phyloP scores from a whole-genome alignment of 2,888 invertebrate species.

The Scaptomyza cyrtandrae region DNA sequence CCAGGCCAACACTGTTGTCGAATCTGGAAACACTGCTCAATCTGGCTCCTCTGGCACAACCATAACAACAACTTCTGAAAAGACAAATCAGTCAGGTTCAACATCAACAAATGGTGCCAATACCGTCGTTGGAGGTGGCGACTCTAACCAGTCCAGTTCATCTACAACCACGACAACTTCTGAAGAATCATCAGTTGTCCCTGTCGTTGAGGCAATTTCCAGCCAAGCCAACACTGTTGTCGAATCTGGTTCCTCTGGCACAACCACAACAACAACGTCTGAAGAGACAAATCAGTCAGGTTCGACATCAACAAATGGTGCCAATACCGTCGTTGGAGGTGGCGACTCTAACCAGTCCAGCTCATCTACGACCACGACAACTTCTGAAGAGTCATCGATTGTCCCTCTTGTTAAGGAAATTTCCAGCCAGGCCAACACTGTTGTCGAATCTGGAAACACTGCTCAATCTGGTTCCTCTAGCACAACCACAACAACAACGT shows the following conservation, averaged over 20 bases:
- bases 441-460: conserved; percentile 5
- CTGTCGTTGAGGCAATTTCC: not conserved
- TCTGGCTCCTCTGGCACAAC: conserved; percentile 1
- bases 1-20: not conserved
- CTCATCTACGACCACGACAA: conserved; percentile 18
- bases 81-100: not conserved
- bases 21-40: not conserved
- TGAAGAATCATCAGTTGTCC: not conserved
- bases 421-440: not conserved
- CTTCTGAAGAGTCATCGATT: not conserved
- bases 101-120: not conserved
- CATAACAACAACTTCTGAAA: conserved; percentile 1
- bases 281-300: not conserved
- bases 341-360: conserved; percentile 5
- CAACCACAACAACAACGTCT: not conserved
- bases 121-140: not conserved
- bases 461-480: not conserved
- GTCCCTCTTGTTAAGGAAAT: conserved; percentile 7
- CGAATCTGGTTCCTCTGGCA: not conserved
- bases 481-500: not conserved
- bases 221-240: not conserved
- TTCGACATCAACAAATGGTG: not conserved
- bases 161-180: not conserved
- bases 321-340: not conserved
- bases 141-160: not conserved